Conservation (phyloP, 1,140 invertebrate genomes). For the Kradibia gibbosae region DNA sequence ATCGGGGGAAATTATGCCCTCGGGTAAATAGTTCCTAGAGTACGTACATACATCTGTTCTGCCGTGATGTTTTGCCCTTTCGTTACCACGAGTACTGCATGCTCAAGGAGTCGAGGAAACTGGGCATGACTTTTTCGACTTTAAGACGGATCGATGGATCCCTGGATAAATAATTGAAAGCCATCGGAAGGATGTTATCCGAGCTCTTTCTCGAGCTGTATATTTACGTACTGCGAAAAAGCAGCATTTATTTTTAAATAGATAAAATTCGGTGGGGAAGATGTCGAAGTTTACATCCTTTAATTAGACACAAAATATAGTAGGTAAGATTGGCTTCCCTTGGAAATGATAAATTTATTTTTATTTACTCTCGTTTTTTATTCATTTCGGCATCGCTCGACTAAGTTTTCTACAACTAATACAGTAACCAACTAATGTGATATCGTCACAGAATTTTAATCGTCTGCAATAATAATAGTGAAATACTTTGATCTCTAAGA, state of each 20-base stretch:
- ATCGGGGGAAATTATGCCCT: slow-evolving; percentile 60
- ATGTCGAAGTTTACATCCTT: too few relatives aligned
- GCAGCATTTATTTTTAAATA: too few relatives aligned
- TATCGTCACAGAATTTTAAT: not conserved
- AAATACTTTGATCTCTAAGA: not conserved
- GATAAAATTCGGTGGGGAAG: too few relatives aligned
- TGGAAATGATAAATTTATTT: too few relatives aligned
- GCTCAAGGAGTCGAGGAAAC: not conserved
- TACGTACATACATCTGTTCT: not conserved
- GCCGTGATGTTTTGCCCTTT: not conserved
- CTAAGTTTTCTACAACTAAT: not conserved
- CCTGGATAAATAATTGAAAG: not conserved
- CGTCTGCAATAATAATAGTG: not conserved
- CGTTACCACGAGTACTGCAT: not conserved
- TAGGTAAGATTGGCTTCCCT: too few relatives aligned
- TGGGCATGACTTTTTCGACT: slow-evolving; percentile 2
- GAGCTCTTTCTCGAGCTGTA: not conserved
- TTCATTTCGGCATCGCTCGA: too few relatives aligned
- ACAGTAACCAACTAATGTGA: not conserved
- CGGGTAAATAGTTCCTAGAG: slow-evolving; percentile 51
- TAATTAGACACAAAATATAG: too few relatives aligned
- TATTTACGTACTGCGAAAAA: too few relatives aligned
- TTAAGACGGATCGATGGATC: not conserved
- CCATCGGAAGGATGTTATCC: not conserved
- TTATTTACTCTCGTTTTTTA: too few relatives aligned